phyloP scores from a whole-genome alignment of 2,888 invertebrate species.

The Orchesella flavescens region DNA sequence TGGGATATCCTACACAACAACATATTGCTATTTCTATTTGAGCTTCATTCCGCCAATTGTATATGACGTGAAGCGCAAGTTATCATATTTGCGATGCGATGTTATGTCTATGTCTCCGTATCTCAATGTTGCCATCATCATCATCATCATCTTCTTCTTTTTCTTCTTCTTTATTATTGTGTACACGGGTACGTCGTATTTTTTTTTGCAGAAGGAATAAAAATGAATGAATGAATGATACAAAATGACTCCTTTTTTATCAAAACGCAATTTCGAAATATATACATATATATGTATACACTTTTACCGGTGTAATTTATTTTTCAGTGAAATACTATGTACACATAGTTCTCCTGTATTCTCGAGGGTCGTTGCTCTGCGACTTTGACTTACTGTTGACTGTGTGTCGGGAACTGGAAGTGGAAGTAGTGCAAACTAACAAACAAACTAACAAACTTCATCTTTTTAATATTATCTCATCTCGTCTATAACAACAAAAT shows the following conservation, averaged over 20 bases:
- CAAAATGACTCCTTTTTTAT: slow-evolving; percentile 32
- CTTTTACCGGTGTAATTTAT: slow-evolving; percentile 39
- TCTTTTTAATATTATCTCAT: no score
- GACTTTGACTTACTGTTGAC: slow-evolving; percentile 12
- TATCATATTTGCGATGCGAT: no score
- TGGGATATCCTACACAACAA: not conserved
- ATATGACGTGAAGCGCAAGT: not conserved
- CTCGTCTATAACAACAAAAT: slow-evolving; percentile 27
- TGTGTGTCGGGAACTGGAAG: slow-evolving; percentile 40
- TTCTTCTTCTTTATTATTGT: no score
- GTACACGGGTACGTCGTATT: no score
- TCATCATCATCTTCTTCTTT: no score
- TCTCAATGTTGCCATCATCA: no score
- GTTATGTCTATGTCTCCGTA: no score
- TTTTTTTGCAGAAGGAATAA: no score
- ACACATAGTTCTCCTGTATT: slow-evolving; percentile 37
- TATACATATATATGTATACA: not conserved
- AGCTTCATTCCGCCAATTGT: not conserved
- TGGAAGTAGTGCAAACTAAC: slow-evolving; percentile 10
- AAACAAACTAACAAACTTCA: no score
- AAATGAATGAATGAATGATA: slow-evolving; percentile 26
- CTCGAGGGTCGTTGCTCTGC: slow-evolving; percentile 56
- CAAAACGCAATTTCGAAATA: slow-evolving; percentile 44
- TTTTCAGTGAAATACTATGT: slow-evolving; percentile 13
- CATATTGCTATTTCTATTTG: no score